Conservation (phyloP, 1,140 invertebrate species). For the Colletes gigas region DNA sequence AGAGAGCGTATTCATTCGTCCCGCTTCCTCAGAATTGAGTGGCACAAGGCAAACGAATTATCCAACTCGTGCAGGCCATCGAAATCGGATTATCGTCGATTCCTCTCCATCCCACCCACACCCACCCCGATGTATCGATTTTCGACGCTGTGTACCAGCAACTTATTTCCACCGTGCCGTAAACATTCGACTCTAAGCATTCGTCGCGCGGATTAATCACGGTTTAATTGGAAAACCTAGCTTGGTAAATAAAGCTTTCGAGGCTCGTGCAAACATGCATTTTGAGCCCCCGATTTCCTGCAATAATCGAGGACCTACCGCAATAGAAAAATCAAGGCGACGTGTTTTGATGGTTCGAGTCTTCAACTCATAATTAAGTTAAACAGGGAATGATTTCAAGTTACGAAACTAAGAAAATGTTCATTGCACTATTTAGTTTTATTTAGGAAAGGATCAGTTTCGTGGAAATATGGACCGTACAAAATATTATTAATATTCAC, state of each 20-base stretch:
- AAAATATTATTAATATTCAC: too few species aligned
- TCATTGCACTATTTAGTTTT: too few species aligned
- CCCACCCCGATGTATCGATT: constrained; percentile 22
- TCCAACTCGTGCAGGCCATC: constrained; percentile 45
- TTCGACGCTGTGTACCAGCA: constrained; percentile 25
- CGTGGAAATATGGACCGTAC: too few species aligned
- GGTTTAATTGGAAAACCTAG: constrained; percentile 72
- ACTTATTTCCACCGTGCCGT: constrained; percentile 54
- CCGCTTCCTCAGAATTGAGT: background rate
- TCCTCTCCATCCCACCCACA: constrained; percentile 32
- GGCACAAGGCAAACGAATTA: constrained; percentile 54
- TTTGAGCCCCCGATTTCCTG: background rate
- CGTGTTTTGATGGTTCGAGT: too few species aligned
- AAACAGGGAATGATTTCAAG: too few species aligned
- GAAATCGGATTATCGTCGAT: constrained; percentile 64
- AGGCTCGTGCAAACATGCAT: constrained; percentile 32
- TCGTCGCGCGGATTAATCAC: constrained; percentile 67
- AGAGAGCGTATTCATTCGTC: background rate
- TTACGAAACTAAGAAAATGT: too few species aligned
- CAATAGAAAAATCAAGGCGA: too few species aligned
- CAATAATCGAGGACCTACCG: too few species aligned
- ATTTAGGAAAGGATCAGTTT: too few species aligned
- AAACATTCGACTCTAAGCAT: constrained; percentile 54
- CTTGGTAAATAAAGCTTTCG: constrained; percentile 63
- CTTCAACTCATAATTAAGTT: too few species aligned